These are phyloP conservation scores for Prietella phreatophila DNA, from an alignment of 2,113 vertebrate genomes.

Conservation along the genomic window DNA sequence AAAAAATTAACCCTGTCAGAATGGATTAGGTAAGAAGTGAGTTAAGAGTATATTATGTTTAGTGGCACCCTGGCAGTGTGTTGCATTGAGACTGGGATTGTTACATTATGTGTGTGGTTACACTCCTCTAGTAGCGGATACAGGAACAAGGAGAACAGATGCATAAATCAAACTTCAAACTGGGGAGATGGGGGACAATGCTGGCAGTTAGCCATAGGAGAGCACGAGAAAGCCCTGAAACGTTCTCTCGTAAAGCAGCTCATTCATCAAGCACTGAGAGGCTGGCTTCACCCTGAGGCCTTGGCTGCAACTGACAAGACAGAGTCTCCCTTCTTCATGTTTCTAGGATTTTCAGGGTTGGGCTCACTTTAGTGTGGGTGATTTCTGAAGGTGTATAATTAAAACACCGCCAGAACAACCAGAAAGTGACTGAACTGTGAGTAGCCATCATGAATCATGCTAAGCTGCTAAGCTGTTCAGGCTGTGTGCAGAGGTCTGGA, in stretches of 20 bases:
- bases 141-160: constrained; percentile 54
- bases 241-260: constrained; percentile 55
- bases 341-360: constrained; percentile 38
- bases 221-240: constrained; percentile 51
- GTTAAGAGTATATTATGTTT: constrained; percentile 37
- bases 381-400: constrained; percentile 56
- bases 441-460: constrained; percentile 44
- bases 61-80: constrained; percentile 16
- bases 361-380: constrained; percentile 35
- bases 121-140: constrained; percentile 58
- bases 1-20: constrained; percentile 50
- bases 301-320: constrained; percentile 18
- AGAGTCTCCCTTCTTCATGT: constrained; percentile 31
- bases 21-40: constrained; percentile 46
- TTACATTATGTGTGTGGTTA: constrained; percentile 66
- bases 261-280: constrained; percentile 61
- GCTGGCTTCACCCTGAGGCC: constrained; percentile 50
- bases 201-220: constrained; percentile 61
- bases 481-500: constrained; percentile 43
- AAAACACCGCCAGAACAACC: constrained; percentile 47
- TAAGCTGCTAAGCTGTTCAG: constrained; percentile 36
- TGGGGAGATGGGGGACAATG: constrained; percentile 52
- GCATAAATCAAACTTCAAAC: constrained; percentile 70
- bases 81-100: constrained; percentile 45
- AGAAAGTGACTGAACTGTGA: constrained; percentile 48